These are phyloP conservation scores for Hassar affinis DNA, from an alignment of 2,113 vertebrate species.

Conservation along the genomic window DNA sequence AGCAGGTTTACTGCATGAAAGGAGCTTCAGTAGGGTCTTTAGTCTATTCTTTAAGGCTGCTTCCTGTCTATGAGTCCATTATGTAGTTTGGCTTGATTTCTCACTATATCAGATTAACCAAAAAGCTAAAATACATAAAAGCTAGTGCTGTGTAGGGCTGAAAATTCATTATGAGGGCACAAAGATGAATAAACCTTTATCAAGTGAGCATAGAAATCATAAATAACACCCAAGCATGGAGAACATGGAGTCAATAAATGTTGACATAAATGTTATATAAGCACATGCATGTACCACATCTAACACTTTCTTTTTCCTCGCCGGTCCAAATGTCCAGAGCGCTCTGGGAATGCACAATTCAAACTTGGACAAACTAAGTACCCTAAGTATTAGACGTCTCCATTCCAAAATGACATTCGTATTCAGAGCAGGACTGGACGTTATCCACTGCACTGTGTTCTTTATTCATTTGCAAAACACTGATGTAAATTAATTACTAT, in stretches of 20 bases:
- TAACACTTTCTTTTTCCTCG: no score
- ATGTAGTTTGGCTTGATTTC: neutral
- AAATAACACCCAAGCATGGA: neutral
- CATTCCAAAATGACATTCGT: neutral
- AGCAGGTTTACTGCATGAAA: slow-evolving; percentile 16
- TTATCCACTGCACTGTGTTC: neutral
- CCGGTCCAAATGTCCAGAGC: neutral
- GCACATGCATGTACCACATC: no score
- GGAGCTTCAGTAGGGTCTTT: neutral
- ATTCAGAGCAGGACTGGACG: neutral
- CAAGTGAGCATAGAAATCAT: neutral
- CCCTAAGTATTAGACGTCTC: neutral
- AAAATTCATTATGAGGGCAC: no score
- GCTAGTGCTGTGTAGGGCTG: no score
- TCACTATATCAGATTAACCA: neutral
- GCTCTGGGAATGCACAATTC: neutral
- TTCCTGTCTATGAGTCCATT: no score
- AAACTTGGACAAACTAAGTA: no score
- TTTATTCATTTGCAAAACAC: neutral
- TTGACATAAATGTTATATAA: neutral
- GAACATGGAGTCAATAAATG: neutral
- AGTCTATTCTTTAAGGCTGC: neutral
- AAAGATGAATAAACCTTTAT: neutral
- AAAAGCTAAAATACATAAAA: no score
- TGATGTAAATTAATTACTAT: neutral